Evolutionary conservation across 2,888 invertebrate genomes (phyloP).

Genomic region (Ormyrus pomaceus): DNA sequence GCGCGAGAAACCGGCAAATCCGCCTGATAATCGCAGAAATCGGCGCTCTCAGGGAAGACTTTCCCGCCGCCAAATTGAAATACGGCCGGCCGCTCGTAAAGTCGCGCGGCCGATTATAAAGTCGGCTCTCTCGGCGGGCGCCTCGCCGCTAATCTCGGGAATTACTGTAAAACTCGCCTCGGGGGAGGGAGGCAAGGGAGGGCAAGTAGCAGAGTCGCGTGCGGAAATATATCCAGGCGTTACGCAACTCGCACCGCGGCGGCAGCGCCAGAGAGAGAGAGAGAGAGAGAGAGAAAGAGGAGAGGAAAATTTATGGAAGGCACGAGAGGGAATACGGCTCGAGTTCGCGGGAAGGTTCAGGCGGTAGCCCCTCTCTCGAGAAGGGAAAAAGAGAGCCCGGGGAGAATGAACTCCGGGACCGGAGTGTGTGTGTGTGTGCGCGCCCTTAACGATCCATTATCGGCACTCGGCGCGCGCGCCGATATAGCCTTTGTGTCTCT

Average conservation of each 20-base stretch:
- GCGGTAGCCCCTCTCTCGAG: not conserved
- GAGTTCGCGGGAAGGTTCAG: not conserved
- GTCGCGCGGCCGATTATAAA: not conserved
- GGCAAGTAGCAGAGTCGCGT: not conserved
- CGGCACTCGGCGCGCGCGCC: no score
- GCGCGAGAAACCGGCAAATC: no score
- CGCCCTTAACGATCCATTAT: no score
- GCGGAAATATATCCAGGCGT: not conserved
- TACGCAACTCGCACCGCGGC: not conserved
- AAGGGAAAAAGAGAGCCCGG: no score
- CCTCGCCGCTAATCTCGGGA: conserved; percentile 24
- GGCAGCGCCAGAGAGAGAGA: no score
- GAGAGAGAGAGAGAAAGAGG: no score
- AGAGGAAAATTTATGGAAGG: conserved; percentile 26
- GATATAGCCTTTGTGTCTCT: no score
- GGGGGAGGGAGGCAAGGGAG: not conserved
- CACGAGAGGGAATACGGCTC: not conserved
- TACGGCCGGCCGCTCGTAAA: conserved; percentile 25
- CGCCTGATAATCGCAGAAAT: no score
- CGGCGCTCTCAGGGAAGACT: not conserved
- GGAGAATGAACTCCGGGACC: no score
- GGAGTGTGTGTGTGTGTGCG: no score
- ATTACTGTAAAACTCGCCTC: conserved; percentile 9
- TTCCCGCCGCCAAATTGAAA: conserved; percentile 32
- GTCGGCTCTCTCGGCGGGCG: not conserved